Conservation (phyloP, 2,113 vertebrate species). For the Triplophysa dalaica region DNA sequence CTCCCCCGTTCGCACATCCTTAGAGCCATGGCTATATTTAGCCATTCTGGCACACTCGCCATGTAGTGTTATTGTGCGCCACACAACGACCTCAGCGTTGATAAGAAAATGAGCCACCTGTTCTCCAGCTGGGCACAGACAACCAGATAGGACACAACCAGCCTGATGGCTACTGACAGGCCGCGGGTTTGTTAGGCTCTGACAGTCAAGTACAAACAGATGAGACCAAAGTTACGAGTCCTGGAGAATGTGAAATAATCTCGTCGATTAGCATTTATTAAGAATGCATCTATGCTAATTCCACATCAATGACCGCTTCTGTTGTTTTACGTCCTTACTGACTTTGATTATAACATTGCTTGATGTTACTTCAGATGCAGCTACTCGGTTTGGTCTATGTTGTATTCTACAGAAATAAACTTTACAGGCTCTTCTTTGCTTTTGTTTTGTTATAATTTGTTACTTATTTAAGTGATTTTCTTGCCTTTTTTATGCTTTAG, state of each 20-base stretch:
- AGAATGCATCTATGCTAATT: background rate
- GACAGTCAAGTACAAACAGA: background rate
- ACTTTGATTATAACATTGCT: too few species aligned
- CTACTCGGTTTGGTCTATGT: too few species aligned
- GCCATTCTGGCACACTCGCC: background rate
- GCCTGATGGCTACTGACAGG: background rate
- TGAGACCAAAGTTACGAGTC: background rate
- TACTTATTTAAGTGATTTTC: too few species aligned
- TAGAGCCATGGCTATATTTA: conserved; percentile 51
- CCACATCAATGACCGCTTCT: background rate
- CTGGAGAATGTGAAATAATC: background rate
- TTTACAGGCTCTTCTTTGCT: too few species aligned
- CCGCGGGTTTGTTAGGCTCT: background rate
- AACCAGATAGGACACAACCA: background rate
- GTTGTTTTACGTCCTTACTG: too few species aligned
- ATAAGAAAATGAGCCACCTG: conserved; percentile 59
- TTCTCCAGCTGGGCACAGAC: conserved; percentile 23
- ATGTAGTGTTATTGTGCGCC: conserved; percentile 52
- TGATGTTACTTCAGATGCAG: background rate
- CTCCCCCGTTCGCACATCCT: conserved; percentile 29
- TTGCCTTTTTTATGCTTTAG: too few species aligned
- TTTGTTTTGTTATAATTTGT: too few species aligned
- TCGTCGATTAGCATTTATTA: background rate
- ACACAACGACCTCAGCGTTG: conserved; percentile 54
- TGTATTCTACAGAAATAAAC: too few species aligned